These are phyloP conservation scores for Leptinotarsa rubiginosa DNA, from an alignment of 2,888 invertebrate genomes.

Conservation along the genomic window DNA sequence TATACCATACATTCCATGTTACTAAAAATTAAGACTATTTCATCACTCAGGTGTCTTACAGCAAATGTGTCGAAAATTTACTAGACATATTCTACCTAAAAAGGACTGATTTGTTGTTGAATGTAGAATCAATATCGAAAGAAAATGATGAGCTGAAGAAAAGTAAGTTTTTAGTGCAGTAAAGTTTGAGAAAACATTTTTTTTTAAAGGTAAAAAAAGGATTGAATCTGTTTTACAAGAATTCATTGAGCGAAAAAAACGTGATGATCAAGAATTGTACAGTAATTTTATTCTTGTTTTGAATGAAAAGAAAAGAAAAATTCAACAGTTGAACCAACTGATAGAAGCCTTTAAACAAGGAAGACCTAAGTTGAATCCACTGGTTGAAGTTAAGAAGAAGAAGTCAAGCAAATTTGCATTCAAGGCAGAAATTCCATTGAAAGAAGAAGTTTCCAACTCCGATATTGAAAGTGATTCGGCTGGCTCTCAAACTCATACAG, in stretches of 20 bases:
- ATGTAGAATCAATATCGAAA: background rate
- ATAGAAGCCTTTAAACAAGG: constrained; percentile 55
- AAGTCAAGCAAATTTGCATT: constrained; percentile 35
- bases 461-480: constrained; percentile 39
- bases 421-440: constrained; percentile 35
- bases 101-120: background rate
- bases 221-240: constrained; percentile 51
- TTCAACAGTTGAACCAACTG: constrained; percentile 60
- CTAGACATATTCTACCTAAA: background rate
- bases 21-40: background rate
- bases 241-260: constrained; percentile 50
- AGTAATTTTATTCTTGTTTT: constrained; percentile 58
- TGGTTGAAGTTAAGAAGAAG: constrained; percentile 40
- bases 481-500: constrained; percentile 50
- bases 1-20: background rate
- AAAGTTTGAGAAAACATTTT: background rate
- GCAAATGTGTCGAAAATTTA: background rate
- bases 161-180: background rate
- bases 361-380: constrained; percentile 48
- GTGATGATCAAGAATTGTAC: constrained; percentile 56
- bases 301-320: constrained; percentile 62
- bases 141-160: background rate
- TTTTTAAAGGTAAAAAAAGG: constrained; percentile 42
- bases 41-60: constrained; percentile 1
- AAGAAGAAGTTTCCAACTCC: constrained; percentile 49